A percentile compares a stretch with the other conserved stretches of the same genome.
These are phyloP conservation scores for Macroglossus sobrinus DNA, from an alignment of 2,113 vertebrate species.

Conservation along the genomic window DNA sequence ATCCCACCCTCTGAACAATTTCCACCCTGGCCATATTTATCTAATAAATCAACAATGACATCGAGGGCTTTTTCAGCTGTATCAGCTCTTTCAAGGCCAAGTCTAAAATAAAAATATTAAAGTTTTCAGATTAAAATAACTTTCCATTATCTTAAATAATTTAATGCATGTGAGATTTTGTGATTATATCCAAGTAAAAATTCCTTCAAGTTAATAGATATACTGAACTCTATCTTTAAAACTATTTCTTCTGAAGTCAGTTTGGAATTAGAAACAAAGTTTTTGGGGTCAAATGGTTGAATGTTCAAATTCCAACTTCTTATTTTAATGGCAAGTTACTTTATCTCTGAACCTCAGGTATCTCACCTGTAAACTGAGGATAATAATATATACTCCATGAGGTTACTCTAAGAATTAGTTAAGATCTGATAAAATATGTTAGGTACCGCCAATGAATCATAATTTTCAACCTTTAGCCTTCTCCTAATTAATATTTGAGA, in stretches of 20 bases:
- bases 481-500: background rate
- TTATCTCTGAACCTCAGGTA: background rate
- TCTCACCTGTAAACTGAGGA: conserved; percentile 34
- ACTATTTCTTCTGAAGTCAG: conserved; percentile 8
- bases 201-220: conserved; percentile 13
- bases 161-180: conserved; percentile 23
- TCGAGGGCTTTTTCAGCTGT: conserved; percentile 91
- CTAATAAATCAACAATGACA: conserved; percentile 90
- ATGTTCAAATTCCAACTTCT: conserved; percentile 1
- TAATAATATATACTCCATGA: background rate
- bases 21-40: conserved; percentile 94
- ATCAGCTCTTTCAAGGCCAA: conserved; percentile 94
- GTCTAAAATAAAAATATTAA: conserved; percentile 83
- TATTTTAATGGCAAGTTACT: conserved; percentile 15
- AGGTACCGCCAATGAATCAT: background rate
- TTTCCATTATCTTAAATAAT: conserved; percentile 39
- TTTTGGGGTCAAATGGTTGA: background rate
- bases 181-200: conserved; percentile 33
- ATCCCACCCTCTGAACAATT: conserved; percentile 91
- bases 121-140: conserved; percentile 32
- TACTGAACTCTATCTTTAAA: conserved; percentile 23
- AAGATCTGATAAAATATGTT: conserved; percentile 1
- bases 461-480: background rate
- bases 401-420: background rate
- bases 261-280: conserved; percentile 13